These are phyloP conservation scores for Pangasius larnaudii DNA, from an alignment of 2,797 vertebrate genomes.

Conservation along the genomic window DNA sequence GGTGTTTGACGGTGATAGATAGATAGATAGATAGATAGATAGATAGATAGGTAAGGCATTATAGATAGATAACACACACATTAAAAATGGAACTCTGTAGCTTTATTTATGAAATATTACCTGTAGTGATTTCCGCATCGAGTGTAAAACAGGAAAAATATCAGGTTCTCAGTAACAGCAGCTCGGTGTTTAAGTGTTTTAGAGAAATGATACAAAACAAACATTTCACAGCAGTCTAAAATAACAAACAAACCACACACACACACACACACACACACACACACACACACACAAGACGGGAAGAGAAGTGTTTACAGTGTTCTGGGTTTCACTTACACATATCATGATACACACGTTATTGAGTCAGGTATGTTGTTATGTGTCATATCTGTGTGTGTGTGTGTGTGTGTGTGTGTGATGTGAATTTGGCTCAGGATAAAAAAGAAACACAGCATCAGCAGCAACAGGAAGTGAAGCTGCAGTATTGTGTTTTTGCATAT, in stretches of 20 bases:
- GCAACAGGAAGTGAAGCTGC: not conserved
- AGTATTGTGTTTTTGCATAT: not conserved
- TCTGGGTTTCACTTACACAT: not conserved
- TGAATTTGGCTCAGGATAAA: not conserved
- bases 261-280: not conserved
- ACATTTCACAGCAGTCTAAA: not conserved
- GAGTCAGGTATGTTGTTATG: not conserved
- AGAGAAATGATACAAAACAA: not conserved
- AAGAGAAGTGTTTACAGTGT: not conserved
- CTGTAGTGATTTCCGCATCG: not conserved
- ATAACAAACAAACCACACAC: not conserved
- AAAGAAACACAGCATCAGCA: not conserved
- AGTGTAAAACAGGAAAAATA: not conserved
- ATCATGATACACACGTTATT: not conserved
- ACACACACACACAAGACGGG: not conserved
- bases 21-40: not conserved
- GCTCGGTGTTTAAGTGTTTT: not conserved
- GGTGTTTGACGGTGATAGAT: not conserved
- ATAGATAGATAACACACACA: not conserved
- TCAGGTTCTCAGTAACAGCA: not conserved
- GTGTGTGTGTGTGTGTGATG: not conserved
- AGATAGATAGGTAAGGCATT: not conserved
- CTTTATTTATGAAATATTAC: constrained; percentile 9
- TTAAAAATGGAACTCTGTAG: not conserved
- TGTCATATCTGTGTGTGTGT: not conserved